Conservation (phyloP, 2,113 vertebrate genomes). For the Indicator indicator region DNA sequence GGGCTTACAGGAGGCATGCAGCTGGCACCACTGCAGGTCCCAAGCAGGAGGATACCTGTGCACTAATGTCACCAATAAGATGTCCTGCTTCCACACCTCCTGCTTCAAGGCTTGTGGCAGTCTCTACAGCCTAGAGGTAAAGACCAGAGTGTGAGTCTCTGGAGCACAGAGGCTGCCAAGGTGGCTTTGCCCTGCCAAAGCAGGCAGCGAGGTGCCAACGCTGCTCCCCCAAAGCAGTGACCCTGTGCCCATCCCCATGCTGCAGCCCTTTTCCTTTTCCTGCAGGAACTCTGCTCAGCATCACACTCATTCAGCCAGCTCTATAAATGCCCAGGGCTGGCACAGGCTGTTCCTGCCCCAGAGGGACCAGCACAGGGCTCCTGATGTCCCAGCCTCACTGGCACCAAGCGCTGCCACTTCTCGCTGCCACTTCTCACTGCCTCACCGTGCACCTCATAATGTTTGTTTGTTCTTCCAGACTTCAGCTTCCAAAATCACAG, state of each 20-base stretch:
- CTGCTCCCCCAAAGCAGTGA: not conserved
- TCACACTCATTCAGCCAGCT: fast-evolving
- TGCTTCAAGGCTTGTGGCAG: not conserved
- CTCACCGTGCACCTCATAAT: fast-evolving
- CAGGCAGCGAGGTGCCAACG: fast-evolving
- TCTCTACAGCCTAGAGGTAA: not conserved
- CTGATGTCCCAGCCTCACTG: not conserved
- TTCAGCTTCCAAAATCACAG: not conserved
- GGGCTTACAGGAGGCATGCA: fast-evolving
- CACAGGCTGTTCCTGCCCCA: not conserved
- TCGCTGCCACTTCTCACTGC: not conserved
- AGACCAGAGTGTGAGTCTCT: fast-evolving
- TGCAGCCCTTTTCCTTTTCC: not conserved
- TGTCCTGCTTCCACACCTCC: fast-evolving
- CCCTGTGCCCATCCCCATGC: not conserved
- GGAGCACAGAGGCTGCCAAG: fast-evolving
- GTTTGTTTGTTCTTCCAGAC: not conserved
- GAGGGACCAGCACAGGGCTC: not conserved
- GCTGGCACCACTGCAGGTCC: not conserved
- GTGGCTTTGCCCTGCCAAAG: not conserved
- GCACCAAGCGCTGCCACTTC: fast-evolving
- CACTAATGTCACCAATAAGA: fast-evolving
- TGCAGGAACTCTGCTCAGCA: not conserved
- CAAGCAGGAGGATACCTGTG: not conserved
- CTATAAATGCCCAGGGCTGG: not conserved